These are phyloP conservation scores for Piaya cayana DNA, from an alignment of 2,113 vertebrate species.

Conservation along the genomic window DNA sequence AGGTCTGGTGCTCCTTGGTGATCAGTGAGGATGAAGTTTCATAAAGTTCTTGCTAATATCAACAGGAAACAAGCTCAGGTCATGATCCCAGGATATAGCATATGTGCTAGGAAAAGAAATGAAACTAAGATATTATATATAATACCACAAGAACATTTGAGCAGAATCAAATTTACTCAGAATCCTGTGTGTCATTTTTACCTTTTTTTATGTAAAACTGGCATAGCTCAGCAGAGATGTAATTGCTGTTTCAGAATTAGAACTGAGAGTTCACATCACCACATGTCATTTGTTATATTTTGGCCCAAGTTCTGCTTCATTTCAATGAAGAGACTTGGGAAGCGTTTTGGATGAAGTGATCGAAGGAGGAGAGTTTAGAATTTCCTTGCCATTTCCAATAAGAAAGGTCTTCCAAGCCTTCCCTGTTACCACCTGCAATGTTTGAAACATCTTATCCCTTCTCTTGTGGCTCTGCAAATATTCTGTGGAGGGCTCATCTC, in stretches of 20 bases:
- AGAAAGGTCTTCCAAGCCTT: background rate
- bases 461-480: background rate
- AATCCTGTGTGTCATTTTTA: background rate
- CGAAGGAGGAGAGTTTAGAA: background rate
- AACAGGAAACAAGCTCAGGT: background rate
- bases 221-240: background rate
- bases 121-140: background rate
- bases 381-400: background rate
- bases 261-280: background rate
- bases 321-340: constrained; percentile 28
- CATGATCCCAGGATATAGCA: background rate
- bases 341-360: background rate
- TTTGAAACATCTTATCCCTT: background rate
- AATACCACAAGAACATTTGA: background rate
- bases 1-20: background rate
- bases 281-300: constrained; percentile 17
- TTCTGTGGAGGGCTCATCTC: background rate
- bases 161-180: background rate
- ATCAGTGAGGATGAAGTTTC: background rate
- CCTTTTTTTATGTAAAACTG: background rate
- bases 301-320: constrained; percentile 14
- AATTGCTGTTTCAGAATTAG: constrained; percentile 14
- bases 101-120: background rate
- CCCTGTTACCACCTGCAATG: background rate
- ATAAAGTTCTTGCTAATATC: background rate